These are phyloP conservation scores for Cartodere bifasciata DNA, from an alignment of 2,888 invertebrate genomes.

Conservation along the genomic window DNA sequence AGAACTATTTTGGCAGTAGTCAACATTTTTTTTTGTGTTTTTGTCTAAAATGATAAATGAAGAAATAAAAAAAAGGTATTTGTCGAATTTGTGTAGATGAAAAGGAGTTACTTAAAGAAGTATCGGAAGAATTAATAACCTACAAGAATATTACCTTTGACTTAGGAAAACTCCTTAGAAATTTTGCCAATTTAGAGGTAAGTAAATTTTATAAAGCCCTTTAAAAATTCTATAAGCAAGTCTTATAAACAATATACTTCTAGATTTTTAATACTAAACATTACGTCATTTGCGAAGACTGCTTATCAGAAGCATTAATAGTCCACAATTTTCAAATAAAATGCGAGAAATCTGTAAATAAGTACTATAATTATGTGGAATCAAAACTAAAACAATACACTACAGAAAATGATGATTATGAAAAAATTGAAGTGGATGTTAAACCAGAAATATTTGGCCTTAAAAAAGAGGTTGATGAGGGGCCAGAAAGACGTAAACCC, in stretches of 20 bases:
- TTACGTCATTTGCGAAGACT: too few species aligned
- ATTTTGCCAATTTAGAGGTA: slow-evolving; percentile 12
- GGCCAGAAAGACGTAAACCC: slow-evolving; percentile 1
- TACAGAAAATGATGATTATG: slow-evolving; percentile 8
- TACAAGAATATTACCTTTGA: slow-evolving; percentile 8
- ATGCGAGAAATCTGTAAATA: too few species aligned
- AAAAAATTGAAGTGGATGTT: slow-evolving; percentile 3
- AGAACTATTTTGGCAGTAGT: too few species aligned
- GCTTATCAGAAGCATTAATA: neutral
- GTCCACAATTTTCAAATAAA: slow-evolving; percentile 8
- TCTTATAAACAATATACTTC: too few species aligned
- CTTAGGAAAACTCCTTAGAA: slow-evolving; percentile 11
- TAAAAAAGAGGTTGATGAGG: slow-evolving; percentile 4
- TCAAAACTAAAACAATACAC: slow-evolving; percentile 6
- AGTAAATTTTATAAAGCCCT: slow-evolving; percentile 2
- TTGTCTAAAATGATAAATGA: too few species aligned
- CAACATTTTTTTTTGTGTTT: too few species aligned
- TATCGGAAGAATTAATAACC: slow-evolving; percentile 10
- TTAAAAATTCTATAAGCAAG: too few species aligned
- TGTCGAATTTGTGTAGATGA: slow-evolving; percentile 14
- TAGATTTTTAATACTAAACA: too few species aligned
- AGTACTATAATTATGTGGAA: too few species aligned
- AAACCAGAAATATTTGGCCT: slow-evolving; percentile 1
- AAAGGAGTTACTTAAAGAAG: slow-evolving; percentile 6
- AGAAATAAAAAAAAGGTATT: slow-evolving; percentile 7